Evolutionary conservation across 92 coral and sea anemone genomes (phyloP), one percentile per base, ranked within the genome.

Genomic region (Isaurus tuberculatus): DNA sequence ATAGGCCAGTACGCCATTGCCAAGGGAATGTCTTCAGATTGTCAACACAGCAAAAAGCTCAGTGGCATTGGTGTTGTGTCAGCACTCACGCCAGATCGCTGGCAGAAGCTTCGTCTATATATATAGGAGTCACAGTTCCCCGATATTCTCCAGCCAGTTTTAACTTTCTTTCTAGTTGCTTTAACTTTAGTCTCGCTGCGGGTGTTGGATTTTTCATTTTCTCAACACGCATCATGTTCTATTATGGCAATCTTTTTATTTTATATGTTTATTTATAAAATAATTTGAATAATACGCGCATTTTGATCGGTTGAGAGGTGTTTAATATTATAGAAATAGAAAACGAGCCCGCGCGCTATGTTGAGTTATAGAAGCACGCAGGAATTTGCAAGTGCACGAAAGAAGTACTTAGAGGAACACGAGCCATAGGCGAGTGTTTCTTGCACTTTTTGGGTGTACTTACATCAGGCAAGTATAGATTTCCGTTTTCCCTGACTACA

Each of bases 21-120:
- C 51, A 73, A 83, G 86, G 31, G 79, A 46, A 83, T 70, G 79
- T 48, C 79, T 82, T 42, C 86, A 82, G 65, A 82, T 51, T 70
- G 75, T 36, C 31, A 80, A 43, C 25, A 80, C 85, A 58, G 65
- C 29, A 19, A n/a, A 6, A 13, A n/a, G n/a, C 4, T 40, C 9
- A 4, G 4, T 40, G 5, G 10, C 63, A 5, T 7, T 15, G 63
- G 63, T 53, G 1, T 53, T 53, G 72, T 19, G 72, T 28, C 16
- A 7, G 42, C 7, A 63, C 69, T 63, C 23, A 20, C 34, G 31
- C 16, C 2, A 64, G 26, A 55, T 55, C 19, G 22, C 63, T 55
- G 19, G 63, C n/a, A n/a, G n/a, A n/a, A n/a, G 63, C 63, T 53
- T 8, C 63, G 63, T 53, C 63, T n/a, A n/a, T n/a, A n/a, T n/a